A percentile compares a stretch with the other conserved stretches of the same genome.
Conservation (phyloP, 1,140 invertebrate genomes). For the Zaprionus kolodkinae region DNA sequence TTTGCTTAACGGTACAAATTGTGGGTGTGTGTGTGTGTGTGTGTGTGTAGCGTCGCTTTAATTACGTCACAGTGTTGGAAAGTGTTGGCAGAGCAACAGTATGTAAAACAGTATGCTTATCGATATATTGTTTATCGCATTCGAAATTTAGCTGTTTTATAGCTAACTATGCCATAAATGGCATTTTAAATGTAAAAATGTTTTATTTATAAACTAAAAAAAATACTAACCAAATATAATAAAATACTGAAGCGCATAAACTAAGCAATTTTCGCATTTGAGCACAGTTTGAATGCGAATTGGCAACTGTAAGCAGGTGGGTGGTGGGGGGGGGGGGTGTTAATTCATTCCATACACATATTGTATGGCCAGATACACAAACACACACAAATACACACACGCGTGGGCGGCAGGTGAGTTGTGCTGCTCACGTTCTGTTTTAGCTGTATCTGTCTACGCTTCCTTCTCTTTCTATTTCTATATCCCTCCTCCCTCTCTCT, state of each 20-base stretch:
- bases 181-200: too few species aligned
- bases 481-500: constrained; percentile 5
- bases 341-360: constrained; percentile 28
- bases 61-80: neutral
- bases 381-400: neutral
- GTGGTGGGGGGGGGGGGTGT: neutral
- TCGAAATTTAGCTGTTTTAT: too few species aligned
- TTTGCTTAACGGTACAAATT: constrained; percentile 1
- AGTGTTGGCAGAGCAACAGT: neutral
- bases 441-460: neutral
- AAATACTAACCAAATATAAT: too few species aligned
- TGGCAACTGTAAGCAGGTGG: constrained; percentile 17
- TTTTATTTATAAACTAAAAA: too few species aligned
- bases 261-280: constrained; percentile 1
- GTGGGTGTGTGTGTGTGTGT: neutral
- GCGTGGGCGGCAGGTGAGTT: constrained; percentile 34
- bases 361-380: constrained; percentile 15
- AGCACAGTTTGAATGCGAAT: constrained; percentile 22
- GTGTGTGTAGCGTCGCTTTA: neutral
- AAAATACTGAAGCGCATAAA: too few species aligned
- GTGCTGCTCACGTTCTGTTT: constrained; percentile 27
- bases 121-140: neutral
- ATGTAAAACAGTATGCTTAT: too few species aligned
- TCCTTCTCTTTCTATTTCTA: constrained; percentile 3
- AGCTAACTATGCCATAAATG: too few species aligned